A percentile compares a stretch with the other conserved stretches of the same genome.
Evolutionary conservation across 2,888 invertebrate genomes (phyloP).

Genomic region (Noctuana brunneofusca): DNA sequence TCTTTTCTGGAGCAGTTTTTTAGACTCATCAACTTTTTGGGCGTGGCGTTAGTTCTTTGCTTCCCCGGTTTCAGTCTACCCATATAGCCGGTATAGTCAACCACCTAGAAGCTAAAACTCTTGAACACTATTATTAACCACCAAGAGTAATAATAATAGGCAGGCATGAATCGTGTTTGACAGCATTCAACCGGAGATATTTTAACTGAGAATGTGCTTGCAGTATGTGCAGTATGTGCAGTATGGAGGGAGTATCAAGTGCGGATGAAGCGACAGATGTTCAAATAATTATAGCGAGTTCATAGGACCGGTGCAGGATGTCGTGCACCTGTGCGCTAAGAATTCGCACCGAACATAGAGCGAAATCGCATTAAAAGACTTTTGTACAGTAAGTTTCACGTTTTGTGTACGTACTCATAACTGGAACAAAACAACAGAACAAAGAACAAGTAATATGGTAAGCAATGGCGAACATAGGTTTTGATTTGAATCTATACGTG

Average conservation of each 20-base stretch:
- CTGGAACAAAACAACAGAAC: neutral
- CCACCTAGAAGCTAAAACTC: neutral
- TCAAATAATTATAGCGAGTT: constrained; percentile 63
- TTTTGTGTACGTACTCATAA: neutral
- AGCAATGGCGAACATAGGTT: too few species aligned
- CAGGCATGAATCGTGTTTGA: constrained; percentile 6
- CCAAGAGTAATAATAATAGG: neutral
- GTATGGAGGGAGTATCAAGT: constrained; percentile 25
- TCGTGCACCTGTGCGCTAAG: constrained; percentile 69
- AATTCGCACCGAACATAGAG: constrained; percentile 45
- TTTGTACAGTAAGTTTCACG: neutral
- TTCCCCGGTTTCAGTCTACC: too few species aligned
- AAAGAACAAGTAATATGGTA: neutral
- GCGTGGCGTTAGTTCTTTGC: too few species aligned
- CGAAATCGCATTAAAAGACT: constrained; percentile 40
- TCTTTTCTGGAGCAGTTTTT: too few species aligned
- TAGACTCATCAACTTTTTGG: too few species aligned
- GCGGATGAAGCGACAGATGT: constrained; percentile 63
- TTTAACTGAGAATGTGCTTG: constrained; percentile 23
- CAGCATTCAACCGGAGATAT: constrained; percentile 8
- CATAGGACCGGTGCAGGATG: constrained; percentile 68
- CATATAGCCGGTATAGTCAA: too few species aligned
- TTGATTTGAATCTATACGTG: too few species aligned
- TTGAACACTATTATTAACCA: neutral
- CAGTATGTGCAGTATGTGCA: constrained; percentile 26